Evolutionary conservation across 2,797 vertebrate species (phyloP), one percentile per base, ranked within the genome.

Genomic region (Phoebastria nigripes): DNA sequence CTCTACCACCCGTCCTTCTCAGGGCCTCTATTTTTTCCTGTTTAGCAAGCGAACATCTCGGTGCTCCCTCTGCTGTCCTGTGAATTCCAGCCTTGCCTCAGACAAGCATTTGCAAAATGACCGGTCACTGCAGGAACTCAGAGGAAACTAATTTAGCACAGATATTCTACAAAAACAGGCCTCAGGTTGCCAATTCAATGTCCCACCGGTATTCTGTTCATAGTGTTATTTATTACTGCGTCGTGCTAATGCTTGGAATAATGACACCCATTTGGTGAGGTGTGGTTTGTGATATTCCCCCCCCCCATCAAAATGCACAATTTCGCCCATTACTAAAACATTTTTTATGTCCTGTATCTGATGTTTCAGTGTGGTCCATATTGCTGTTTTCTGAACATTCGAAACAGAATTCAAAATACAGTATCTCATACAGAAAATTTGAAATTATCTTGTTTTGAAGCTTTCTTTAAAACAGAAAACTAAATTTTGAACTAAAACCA

Each of bases 111-210:
- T 62, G 11, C 33, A 67, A 52, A 81, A 37, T 0, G 12, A 33
- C 29, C 5, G 0, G 28, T 12, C 18, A 4, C 13, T 29, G 21
- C 44, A 52, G 63, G 55, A 77, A 24, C 21, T n/a, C 63, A 0
- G 1, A 35, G 25, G 28, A 63, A 51, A 7, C 31, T 42, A 29
- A 33, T 49, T 4, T 73, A 41, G 71, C 49, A 66, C 54, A 26
- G 8, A 11, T 17, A 24, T 33, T 16, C 17, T 6, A 12, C 20
- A 37, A 55, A 72, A 24, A 17, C 42, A 47, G 33, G 26, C 54
- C 33, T 46, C 46, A 11, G 59, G 51, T 15, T 19, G 11, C 26
- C 62, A 59, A 3, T 6, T 62, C 79, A 15, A 4, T 0, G 0
- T n/a, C 39, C 20, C 76, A 11, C 4, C 1, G 0, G 41, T 11